Evolutionary conservation across 2,113 vertebrate species (phyloP), one percentile per base, ranked within the genome.

Genomic region (Propithecus coquereli): DNA sequence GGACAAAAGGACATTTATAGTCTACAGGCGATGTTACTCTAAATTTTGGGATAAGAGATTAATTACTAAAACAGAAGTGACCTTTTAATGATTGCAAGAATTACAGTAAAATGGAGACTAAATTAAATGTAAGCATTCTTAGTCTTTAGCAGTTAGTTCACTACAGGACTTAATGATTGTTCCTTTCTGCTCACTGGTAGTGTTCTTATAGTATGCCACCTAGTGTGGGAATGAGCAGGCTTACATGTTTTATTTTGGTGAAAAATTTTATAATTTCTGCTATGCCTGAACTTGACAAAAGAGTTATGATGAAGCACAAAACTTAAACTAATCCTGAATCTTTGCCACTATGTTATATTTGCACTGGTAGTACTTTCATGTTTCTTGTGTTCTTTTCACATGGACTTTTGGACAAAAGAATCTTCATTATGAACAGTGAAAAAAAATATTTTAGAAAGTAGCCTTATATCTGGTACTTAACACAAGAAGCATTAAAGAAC

Each of bases 141-240:
- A 68, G 68, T 96, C 68, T 89, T 81, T 54, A 79, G 59, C 77
- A 47, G 77, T 93, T 92, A 90, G 65, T 34, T 84, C 0, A 66
- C 65, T 57, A 52, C 73, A 95, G 80, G 1, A 70, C 20, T 61
- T 40, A 32, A 86, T 90, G 59, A 54, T 94, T 89, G 40, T 76
- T 93, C 74, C 40, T 96, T 94, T 96, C 25, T 50, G 59, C 86
- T 91, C 66, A 77, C 87, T 34, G 88, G 20, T 86, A 79, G 43
- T 61, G 89, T 97, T 92, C 97, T 97, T 97, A 97, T 86, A 94
- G 1, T 96, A 88, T 98, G 97, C 97, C 97, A 98, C 97, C 98
- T 98, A 98, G 95, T 97, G 98, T 98, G 97, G 96, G 96, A 94
- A 86, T n/a, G 68, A 80, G 87, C 84, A 95, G 87, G 95, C 47